Conservation (phyloP, 2,113 vertebrate species). For the Riparia riparia region DNA sequence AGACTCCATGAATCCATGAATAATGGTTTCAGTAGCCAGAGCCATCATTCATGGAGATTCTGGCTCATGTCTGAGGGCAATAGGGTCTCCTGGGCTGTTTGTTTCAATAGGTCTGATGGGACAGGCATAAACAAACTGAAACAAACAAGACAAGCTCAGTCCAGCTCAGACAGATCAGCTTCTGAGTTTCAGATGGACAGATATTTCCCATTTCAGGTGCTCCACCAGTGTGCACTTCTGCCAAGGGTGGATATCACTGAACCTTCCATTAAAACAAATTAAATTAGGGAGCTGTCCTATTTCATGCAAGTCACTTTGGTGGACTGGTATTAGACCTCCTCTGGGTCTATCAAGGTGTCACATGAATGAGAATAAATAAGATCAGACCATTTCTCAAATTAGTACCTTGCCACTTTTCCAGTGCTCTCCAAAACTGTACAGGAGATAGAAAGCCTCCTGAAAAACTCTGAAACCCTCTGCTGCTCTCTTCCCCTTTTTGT, state of each 20-base stretch:
- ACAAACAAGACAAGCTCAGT: background rate
- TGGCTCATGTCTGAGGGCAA: background rate
- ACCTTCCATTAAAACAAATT: background rate
- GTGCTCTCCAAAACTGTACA: background rate
- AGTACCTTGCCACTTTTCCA: background rate
- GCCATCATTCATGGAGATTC: background rate
- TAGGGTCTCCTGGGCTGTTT: background rate
- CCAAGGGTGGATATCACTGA: background rate
- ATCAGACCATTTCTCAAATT: background rate
- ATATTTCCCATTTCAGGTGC: background rate
- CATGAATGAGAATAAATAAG: background rate
- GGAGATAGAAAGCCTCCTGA: background rate
- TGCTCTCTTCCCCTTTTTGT: background rate
- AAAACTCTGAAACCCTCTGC: background rate
- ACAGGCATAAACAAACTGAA: background rate
- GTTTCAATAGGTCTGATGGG: background rate
- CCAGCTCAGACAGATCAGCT: background rate
- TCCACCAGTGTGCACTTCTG: background rate
- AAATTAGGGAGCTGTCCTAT: background rate
- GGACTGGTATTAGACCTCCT: background rate
- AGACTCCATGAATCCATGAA: background rate
- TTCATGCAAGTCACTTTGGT: background rate
- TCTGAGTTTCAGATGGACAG: background rate
- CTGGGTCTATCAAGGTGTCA: background rate
- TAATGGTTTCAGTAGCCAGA: background rate